Conservation (phyloP, 2,888 invertebrate species). For the Limenitis camilla region DNA sequence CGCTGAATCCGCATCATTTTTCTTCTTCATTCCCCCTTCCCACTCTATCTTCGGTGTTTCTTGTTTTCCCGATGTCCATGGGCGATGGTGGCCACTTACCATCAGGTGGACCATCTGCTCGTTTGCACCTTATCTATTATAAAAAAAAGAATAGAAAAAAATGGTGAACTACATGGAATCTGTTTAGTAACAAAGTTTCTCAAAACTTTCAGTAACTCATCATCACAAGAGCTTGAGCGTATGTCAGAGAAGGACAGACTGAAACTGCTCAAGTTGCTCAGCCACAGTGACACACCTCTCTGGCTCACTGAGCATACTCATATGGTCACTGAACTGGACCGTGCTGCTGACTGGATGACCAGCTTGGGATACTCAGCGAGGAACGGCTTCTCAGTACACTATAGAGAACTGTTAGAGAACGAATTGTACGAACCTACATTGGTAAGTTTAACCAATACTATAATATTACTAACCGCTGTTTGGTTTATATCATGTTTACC, state of each 20-base stretch:
- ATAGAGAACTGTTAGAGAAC: slow-evolving; percentile 77
- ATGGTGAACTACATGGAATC: no score
- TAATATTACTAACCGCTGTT: not conserved
- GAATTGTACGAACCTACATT: slow-evolving; percentile 78
- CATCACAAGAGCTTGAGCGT: slow-evolving; percentile 47
- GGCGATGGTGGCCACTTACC: no score
- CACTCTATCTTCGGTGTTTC: no score
- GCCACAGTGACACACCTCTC: slow-evolving; percentile 45
- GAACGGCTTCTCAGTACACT: slow-evolving; percentile 81
- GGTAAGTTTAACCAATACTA: slow-evolving; percentile 53
- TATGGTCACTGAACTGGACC: slow-evolving; percentile 44
- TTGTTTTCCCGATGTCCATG: no score
- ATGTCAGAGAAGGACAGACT: slow-evolving; percentile 47
- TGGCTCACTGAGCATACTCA: slow-evolving; percentile 52
- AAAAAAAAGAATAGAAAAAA: no score
- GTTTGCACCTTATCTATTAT: no score
- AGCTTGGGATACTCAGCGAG: slow-evolving; percentile 83
- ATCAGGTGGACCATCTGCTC: no score
- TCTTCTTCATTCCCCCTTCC: no score
- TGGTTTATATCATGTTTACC: not conserved
- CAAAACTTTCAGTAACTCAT: slow-evolving; percentile 45
- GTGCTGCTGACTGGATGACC: slow-evolving; percentile 82
- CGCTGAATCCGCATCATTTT: no score
- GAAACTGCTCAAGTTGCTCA: slow-evolving; percentile 42
- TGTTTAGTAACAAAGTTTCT: no score